Conservation (phyloP, 2,888 invertebrate species). For the Agrenia bidenticulata region DNA sequence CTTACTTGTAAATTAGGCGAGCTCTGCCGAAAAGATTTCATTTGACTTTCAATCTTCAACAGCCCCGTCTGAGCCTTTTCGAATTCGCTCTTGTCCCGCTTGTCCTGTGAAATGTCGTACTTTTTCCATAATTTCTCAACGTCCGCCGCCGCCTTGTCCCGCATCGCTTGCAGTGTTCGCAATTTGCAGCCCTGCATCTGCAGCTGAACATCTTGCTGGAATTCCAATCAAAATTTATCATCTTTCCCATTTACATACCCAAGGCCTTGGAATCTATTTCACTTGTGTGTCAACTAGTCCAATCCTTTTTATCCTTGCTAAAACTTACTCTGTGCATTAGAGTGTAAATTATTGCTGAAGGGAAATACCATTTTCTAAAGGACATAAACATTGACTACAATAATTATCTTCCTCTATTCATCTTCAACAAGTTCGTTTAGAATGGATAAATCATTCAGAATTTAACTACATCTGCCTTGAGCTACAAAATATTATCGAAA, state of each 20-base stretch:
- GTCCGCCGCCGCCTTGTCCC: constrained; percentile 50
- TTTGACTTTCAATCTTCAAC: constrained; percentile 49
- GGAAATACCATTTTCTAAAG: too few relatives aligned
- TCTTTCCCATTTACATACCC: not conserved
- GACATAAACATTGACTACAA: too few relatives aligned
- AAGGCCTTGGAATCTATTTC: too few relatives aligned
- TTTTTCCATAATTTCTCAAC: constrained; percentile 48
- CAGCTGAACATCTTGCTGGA: constrained; percentile 49
- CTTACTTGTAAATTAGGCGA: constrained; percentile 49
- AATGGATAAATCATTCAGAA: too few relatives aligned
- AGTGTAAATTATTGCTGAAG: too few relatives aligned
- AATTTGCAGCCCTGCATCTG: constrained; percentile 50
- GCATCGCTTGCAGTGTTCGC: constrained; percentile 49
- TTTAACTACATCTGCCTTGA: too few relatives aligned
- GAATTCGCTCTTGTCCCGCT: constrained; percentile 47
- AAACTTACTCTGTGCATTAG: too few relatives aligned
- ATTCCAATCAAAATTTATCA: constrained; percentile 21
- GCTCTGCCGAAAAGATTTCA: constrained; percentile 49
- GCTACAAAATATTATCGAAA: too few relatives aligned
- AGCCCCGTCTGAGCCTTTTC: constrained; percentile 51
- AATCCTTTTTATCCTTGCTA: too few relatives aligned
- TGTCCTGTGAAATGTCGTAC: constrained; percentile 46
- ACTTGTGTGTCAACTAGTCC: too few relatives aligned
- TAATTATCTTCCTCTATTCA: too few relatives aligned
- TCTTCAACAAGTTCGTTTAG: too few relatives aligned